These are phyloP conservation scores for Sarcophaga variegata DNA, from an alignment of 2,888 invertebrate genomes.

Conservation along the genomic window DNA sequence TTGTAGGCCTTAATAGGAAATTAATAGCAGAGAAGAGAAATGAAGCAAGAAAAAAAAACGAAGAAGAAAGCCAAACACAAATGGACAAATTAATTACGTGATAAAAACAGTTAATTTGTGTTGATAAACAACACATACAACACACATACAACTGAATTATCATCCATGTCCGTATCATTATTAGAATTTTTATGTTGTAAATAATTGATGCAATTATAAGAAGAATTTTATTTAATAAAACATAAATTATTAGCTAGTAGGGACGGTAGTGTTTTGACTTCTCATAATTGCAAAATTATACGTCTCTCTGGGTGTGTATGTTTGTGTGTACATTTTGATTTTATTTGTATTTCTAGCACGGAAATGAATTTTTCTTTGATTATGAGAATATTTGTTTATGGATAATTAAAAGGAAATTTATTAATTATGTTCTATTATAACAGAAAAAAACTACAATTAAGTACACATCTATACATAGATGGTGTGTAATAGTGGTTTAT, in stretches of 20 bases:
- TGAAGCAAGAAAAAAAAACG: neutral
- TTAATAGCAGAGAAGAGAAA: neutral
- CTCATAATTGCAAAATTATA: neutral
- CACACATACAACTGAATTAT: conserved; percentile 7
- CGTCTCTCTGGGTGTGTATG: no score
- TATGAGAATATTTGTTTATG: neutral
- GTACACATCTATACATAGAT: no score
- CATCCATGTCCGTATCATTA: conserved; percentile 32
- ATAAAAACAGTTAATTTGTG: conserved; percentile 45
- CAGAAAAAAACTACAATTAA: no score
- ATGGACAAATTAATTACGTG: conserved; percentile 58
- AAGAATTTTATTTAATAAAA: conserved; percentile 29
- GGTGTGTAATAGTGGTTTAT: no score
- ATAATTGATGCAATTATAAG: no score
- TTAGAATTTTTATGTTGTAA: neutral
- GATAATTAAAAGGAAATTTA: no score
- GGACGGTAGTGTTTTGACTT: no score
- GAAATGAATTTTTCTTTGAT: neutral
- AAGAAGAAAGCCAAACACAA: conserved; percentile 10
- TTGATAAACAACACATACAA: conserved; percentile 7
- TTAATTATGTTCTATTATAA: no score
- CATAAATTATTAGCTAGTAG: neutral
- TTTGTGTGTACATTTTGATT: neutral
- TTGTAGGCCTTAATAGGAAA: neutral
- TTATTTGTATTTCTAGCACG: neutral